These are phyloP conservation scores for Syngnathus scovelli DNA, from an alignment of 2,113 vertebrate genomes.

Conservation along the genomic window DNA sequence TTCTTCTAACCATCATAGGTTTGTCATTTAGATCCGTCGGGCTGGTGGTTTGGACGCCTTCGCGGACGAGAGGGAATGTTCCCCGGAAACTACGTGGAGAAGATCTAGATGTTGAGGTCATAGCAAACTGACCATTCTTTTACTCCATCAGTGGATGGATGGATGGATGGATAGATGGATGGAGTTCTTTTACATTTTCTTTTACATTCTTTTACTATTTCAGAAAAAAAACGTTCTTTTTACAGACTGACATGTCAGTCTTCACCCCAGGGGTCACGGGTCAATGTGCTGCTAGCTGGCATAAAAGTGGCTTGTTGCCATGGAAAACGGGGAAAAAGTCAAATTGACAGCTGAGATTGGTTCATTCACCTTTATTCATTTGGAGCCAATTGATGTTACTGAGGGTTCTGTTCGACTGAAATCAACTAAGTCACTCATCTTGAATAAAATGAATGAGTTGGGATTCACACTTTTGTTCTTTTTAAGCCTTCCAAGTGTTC, in stretches of 20 bases:
- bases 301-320: slow-evolving; percentile 2
- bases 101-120: slow-evolving; percentile 58
- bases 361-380: background rate
- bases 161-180: no score
- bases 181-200: no score
- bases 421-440: background rate
- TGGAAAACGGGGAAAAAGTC: background rate
- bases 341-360: background rate
- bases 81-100: slow-evolving; percentile 81
- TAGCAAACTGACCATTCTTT: slow-evolving; percentile 2
- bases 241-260: background rate
- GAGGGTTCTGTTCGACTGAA: background rate
- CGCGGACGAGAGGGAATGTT: slow-evolving; percentile 78
- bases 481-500: background rate
- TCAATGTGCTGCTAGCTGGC: slow-evolving; percentile 6
- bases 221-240: background rate
- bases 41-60: slow-evolving; percentile 78
- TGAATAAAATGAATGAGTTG: background rate
- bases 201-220: background rate
- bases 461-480: background rate
- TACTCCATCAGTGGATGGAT: background rate
- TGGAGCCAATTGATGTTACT: background rate
- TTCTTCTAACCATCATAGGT: background rate
- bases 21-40: slow-evolving; percentile 66
- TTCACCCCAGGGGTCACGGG: slow-evolving; percentile 11